A percentile compares a stretch with the other conserved stretches of the same genome.
These are phyloP conservation scores for Strongylocentrotus purpuratus DNA, from an alignment of 35 echinoderm and acorn worm genomes.

Conservation along the genomic window DNA sequence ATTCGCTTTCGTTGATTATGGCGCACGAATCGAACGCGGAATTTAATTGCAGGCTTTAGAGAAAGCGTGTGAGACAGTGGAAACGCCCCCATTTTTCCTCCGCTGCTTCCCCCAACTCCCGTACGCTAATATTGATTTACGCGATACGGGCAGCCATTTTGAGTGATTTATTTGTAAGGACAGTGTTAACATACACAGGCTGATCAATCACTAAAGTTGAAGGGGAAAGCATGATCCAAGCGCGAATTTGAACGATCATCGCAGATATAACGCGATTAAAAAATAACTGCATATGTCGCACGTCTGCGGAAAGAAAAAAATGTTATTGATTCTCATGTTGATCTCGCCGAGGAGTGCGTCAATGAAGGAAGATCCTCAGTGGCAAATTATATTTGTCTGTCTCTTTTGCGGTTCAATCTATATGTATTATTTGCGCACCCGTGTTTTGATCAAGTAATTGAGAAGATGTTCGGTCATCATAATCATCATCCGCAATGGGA, in stretches of 20 bases:
- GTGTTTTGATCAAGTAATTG: slow-evolving; percentile 2
- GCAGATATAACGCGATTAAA: neutral
- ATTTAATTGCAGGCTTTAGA: neutral
- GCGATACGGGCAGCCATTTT: neutral
- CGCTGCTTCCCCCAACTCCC: neutral
- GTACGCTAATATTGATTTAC: slow-evolving; percentile 39
- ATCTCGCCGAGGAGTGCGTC: neutral
- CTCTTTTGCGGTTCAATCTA: neutral
- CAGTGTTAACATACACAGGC: neutral
- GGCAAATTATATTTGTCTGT: neutral
- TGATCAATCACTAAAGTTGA: neutral
- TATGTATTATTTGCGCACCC: neutral
- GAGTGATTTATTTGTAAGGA: slow-evolving; percentile 31
- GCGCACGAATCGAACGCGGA: neutral
- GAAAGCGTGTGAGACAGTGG: neutral
- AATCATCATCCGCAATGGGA: neutral
- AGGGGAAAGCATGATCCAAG: neutral
- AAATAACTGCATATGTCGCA: neutral
- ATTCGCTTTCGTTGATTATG: neutral
- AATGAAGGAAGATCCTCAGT: neutral
- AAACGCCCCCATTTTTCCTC: neutral
- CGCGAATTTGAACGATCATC: neutral
- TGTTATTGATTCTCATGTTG: neutral
- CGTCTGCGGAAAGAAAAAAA: neutral
- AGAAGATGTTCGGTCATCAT: neutral